phyloP scores from a whole-genome alignment of 2,888 invertebrate genomes.

The Drosophila austrosaltans region DNA sequence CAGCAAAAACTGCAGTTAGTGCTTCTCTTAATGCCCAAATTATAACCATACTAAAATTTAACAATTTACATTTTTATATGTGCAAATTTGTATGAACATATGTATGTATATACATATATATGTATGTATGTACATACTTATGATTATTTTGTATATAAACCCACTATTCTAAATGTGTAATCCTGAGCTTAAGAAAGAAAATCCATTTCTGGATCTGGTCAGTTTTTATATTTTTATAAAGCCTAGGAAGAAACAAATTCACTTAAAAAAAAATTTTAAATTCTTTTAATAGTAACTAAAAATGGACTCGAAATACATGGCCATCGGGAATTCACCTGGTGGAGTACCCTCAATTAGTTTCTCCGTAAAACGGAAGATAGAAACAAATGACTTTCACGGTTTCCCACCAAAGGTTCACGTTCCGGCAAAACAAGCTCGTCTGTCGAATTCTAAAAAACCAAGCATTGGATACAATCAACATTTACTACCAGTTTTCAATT shows the following conservation, averaged over 20 bases:
- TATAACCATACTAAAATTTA: not conserved
- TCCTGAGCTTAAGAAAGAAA: no score
- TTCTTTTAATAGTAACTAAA: not conserved
- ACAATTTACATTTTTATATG: not conserved
- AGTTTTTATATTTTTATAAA: no score
- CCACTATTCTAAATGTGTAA: no score
- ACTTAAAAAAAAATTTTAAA: not conserved
- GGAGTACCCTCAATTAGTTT: conserved; percentile 27
- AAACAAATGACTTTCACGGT: conserved; percentile 25
- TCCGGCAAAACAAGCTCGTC: conserved; percentile 21
- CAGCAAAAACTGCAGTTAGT: no score
- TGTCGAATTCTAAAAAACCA: conserved; percentile 11
- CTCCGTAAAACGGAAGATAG: conserved; percentile 35
- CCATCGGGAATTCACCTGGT: conserved; percentile 18
- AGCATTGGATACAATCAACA: conserved; percentile 81
- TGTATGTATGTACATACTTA: not conserved
- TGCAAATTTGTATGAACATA: not conserved
- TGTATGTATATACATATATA: not conserved
- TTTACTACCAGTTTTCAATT: conserved; percentile 85
- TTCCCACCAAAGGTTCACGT: conserved; percentile 8
- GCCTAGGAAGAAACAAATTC: no score
- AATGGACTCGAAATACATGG: conserved; percentile 43
- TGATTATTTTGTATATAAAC: no score
- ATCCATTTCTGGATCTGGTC: no score
- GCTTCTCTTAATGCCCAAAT: no score